phyloP scores from a whole-genome alignment of 2,113 vertebrate genomes.

The Erythrocebus patas region DNA sequence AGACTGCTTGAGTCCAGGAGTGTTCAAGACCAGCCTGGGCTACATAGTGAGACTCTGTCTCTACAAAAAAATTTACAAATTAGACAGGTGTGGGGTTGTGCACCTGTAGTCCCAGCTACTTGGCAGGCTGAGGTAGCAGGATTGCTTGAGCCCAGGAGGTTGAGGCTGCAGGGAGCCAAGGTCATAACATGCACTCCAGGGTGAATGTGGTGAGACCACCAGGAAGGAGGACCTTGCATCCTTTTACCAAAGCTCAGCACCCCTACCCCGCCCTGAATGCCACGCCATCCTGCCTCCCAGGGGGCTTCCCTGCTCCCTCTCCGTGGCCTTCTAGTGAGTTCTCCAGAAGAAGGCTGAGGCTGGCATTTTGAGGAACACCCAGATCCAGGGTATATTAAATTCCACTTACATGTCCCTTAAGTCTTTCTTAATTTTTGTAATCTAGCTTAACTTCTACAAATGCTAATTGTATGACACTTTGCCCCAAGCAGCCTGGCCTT shows the following conservation, averaged over 20 bases:
- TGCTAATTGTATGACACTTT: background rate
- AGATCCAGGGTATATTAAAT: background rate
- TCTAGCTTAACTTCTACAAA: conserved; percentile 11
- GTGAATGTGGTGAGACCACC: background rate
- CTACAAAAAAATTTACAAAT: no score
- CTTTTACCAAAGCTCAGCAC: background rate
- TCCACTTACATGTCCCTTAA: background rate
- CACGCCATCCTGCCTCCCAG: background rate
- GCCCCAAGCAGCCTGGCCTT: background rate
- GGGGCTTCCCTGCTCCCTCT: background rate
- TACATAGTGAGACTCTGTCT: no score
- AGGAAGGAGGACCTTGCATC: accelerated
- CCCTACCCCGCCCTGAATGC: background rate
- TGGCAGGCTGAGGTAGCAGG: no score
- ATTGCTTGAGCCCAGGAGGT: no score
- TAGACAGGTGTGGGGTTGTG: no score
- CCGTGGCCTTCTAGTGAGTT: background rate
- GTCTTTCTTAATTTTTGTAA: background rate
- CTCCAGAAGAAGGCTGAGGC: background rate
- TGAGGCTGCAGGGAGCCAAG: no score
- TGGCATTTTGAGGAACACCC: background rate
- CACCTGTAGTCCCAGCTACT: no score
- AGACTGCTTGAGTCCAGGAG: no score
- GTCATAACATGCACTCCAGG: no score
- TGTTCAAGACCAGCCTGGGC: no score